Base-by-base conservation (phyloP, 2,888 invertebrate species). In the Willowsia nigromaculata region DNA sequence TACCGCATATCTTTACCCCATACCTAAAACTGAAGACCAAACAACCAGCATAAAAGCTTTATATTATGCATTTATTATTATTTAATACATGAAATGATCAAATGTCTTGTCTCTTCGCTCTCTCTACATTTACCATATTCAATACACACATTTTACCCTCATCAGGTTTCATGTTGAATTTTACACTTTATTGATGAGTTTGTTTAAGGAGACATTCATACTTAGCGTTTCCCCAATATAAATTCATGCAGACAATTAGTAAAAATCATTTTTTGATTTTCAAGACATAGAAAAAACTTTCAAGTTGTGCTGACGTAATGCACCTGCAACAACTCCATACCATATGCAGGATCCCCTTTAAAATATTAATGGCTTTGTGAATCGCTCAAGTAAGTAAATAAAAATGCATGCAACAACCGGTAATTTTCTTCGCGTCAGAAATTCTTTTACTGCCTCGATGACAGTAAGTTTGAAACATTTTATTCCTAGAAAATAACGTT, bases 141-240 rank as follows among this genome's bases (percentile, higher is more conserved):
- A 43, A 15, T 43, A 4, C 47, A 76, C 43, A 11, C 7, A 40
- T 40, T 33, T 53, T 56, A 56, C 80, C 76, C 47, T 76, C 76
- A 40, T 59, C 80, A 80, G 22, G 80, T 80, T 47, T 50, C 80
- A 80, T 18, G 56, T 80, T 80, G 18, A 80, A 80, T 56, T 59
- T 80, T 33, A 76, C 76, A 76, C 30, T 50, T 30, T 50, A 76
- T 74, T 74, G 40, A 71, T 71, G 62, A 62, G 33, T 33, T 62
- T 62, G 15, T 6, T 30, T 2, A 4, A 18, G 68, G 68, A 15
- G 68, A 18, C 68, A 18, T 68, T 37, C 37, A 33, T 40, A 18
- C 2, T 25, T 1, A 22, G 43, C 9, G 43, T 43, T 9, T 43
- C 1, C 22, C n/a, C n/a, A n/a, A n/a, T n/a, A n/a, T n/a, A n/a